Conservation (phyloP, 2,797 vertebrate genomes). For the Hybognathus amarus region DNA sequence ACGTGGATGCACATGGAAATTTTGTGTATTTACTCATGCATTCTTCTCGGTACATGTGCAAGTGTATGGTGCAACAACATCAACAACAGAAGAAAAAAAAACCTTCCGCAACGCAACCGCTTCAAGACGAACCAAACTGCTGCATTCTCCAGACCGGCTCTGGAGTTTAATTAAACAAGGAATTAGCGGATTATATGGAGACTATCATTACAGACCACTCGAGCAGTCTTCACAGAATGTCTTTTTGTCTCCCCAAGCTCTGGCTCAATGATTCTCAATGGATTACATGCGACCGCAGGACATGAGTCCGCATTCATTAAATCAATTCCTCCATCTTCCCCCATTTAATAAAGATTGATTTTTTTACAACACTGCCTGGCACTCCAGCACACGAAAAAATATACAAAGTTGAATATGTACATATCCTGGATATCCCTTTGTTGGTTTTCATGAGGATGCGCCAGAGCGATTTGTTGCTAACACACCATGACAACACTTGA, state of each 20-base stretch:
- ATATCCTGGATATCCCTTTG: constrained; percentile 79
- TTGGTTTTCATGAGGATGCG: constrained; percentile 82
- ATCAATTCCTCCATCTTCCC: constrained; percentile 82
- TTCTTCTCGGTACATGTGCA: not conserved
- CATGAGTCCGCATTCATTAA: constrained; percentile 88
- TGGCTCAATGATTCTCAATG: constrained; percentile 80
- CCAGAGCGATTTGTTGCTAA: constrained; percentile 74
- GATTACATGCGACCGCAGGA: constrained; percentile 84
- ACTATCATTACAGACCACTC: constrained; percentile 86
- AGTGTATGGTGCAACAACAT: constrained; percentile 49
- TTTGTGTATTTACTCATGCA: not conserved
- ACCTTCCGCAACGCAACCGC: constrained; percentile 69
- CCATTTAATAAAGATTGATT: constrained; percentile 85
- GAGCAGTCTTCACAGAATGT: constrained; percentile 79
- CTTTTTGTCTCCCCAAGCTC: constrained; percentile 82
- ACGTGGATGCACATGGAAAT: no score
- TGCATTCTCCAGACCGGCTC: constrained; percentile 80
- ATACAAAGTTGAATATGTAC: constrained; percentile 83
- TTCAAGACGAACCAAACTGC: constrained; percentile 79
- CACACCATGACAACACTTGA: constrained; percentile 80
- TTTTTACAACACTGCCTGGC: constrained; percentile 69
- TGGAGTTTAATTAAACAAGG: constrained; percentile 91
- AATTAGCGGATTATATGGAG: constrained; percentile 91
- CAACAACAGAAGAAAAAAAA: constrained; percentile 35
- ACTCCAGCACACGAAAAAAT: constrained; percentile 65